Percentiles rank a stretch among this genome's conserved stretches.
Evolutionary conservation across 1,140 invertebrate genomes (phyloP).

Genomic region (Radopholus similis): DNA sequence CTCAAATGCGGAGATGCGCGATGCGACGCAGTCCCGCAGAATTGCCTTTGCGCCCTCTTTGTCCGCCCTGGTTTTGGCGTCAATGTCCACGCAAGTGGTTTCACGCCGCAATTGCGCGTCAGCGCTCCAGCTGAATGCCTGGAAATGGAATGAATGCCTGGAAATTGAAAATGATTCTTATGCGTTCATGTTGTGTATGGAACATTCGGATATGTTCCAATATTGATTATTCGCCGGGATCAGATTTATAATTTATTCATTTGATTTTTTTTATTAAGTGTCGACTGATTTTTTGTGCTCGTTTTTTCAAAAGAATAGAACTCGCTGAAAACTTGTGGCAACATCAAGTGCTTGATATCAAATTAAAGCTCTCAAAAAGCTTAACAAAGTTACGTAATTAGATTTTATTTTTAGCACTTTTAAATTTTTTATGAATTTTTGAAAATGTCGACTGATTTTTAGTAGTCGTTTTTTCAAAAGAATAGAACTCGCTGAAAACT

Average conservation of each 20-base stretch:
- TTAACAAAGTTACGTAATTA: too few species aligned
- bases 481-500: too few species aligned
- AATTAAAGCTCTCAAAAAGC: too few species aligned
- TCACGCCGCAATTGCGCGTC: conserved; percentile 39
- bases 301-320: not conserved
- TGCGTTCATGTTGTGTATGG: not conserved
- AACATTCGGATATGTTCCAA: not conserved
- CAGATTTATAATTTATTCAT: too few species aligned
- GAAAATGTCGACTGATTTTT: conserved; percentile 1
- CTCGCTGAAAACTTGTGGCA: too few species aligned
- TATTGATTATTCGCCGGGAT: too few species aligned
- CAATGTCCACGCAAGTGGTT: conserved; percentile 49
- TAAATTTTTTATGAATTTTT: too few species aligned
- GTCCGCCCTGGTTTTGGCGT: not conserved
- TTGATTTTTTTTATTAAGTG: too few species aligned
- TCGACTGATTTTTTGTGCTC: not conserved
- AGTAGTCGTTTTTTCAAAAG: not conserved
- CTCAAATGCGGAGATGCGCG: conserved; percentile 30
- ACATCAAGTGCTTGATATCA: not conserved
- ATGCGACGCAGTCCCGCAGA: conserved; percentile 15
- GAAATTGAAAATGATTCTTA: conserved; percentile 9
- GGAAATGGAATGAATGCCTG: conserved; percentile 1
- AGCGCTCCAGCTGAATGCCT: conserved; percentile 50
- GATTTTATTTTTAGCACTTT: too few species aligned
- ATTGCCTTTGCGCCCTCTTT: conserved; percentile 22